Base-by-base conservation (phyloP, 2,888 invertebrate genomes). In the Meiosimyza decipiens region DNA sequence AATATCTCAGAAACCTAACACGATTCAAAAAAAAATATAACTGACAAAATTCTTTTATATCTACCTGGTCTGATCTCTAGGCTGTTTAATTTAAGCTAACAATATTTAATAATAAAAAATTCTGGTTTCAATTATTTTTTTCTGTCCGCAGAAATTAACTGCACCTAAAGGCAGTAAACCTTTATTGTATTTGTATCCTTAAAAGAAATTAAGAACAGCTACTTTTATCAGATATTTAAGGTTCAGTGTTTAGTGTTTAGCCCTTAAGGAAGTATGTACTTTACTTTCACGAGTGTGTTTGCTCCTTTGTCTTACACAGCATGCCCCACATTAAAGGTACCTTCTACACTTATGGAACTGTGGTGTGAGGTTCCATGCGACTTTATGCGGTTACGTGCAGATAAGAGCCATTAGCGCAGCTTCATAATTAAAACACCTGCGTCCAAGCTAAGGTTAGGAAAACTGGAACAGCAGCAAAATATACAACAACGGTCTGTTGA, bases 401-500 rank as follows among this genome's bases (percentile, higher is more conserved):
- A 68, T 68, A 68, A 68, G 59, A 68, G 16, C 7, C 50, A 68
- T 68, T 57, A 57, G 50, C 18, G 16, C 28, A 50, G 60, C 51
- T 28, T 60, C 60, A 52, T 69, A 62, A 69, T 62, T 69, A 62
- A 69, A 69, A 52, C 62, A 69, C 52, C 51, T 69, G 52, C 69
- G 40, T 9, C 51, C 11, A 13, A 55, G 62, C 60, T 49, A 69
- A 62, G 60, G 60, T 69, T 69, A 69, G 60, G 60, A 69, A 51
- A 69, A 68, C 16, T 69, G 69, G 60, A 62, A 40, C 69, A 69
- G 28, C 62, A 18, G 63, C n/a, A 47, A 47, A 49, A 18, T 50
- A 50, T n/a, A 28, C 51, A 50, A 50, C 50, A 62, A 22, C n/a
- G 50, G 64, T 18, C 51, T 64, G 49, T 64, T 40, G 6, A 40